Evolutionary conservation across 2,797 vertebrate genomes (phyloP).

Genomic region (Acanthurus lineatus): DNA sequence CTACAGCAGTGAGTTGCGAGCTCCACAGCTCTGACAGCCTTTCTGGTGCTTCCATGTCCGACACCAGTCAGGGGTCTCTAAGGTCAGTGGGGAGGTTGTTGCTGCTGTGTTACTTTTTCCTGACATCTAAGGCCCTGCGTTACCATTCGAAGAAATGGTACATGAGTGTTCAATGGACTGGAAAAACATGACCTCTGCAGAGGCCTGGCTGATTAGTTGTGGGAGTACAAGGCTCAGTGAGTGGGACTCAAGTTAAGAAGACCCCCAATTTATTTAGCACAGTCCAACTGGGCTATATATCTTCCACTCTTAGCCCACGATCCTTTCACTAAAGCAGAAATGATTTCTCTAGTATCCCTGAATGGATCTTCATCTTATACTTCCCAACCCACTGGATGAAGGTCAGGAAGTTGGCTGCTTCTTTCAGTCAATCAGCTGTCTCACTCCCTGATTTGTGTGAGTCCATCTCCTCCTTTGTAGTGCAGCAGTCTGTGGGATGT

Average conservation of each 20-base stretch:
- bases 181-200: not conserved
- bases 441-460: not conserved
- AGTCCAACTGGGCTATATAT: not conserved
- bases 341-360: too few relatives aligned
- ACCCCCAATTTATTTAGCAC: not conserved
- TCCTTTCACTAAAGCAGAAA: not conserved
- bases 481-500: not conserved
- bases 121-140: not conserved
- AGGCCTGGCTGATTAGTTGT: not conserved
- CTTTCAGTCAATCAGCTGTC: not conserved
- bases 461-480: constrained; percentile 5
- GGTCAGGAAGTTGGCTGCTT: not conserved
- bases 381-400: too few relatives aligned
- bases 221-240: not conserved
- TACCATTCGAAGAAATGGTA: not conserved
- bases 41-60: too few relatives aligned
- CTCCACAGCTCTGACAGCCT: not conserved
- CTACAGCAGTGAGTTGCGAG: not conserved
- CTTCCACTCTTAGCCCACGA: not conserved
- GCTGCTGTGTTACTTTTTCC: not conserved
- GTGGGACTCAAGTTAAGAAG: not conserved
- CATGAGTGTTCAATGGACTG: not conserved
- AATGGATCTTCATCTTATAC: too few relatives aligned
- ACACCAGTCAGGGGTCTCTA: not conserved
- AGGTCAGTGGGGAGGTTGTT: constrained; percentile 5